Evolutionary conservation across 2,113 vertebrate species (phyloP).

Genomic region (Oxygymnocypris stewartii): DNA sequence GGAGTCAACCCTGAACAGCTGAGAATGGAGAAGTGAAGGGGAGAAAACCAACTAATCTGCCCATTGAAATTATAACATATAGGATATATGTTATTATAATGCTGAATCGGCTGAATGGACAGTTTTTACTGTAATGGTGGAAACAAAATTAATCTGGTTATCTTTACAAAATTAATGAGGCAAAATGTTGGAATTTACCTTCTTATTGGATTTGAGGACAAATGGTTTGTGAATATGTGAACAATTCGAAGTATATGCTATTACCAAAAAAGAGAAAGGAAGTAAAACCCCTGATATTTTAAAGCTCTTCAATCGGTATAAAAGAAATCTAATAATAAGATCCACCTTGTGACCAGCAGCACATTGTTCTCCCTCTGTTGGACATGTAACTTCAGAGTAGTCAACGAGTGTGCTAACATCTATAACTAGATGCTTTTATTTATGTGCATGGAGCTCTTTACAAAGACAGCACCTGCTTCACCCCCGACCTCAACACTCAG

Average conservation of each 20-base stretch:
- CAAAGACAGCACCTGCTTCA: constrained; percentile 47
- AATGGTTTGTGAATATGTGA: neutral
- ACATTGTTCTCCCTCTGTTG: constrained; percentile 14
- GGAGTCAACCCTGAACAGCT: constrained; percentile 29
- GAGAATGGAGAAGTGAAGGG: neutral
- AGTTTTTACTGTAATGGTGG: neutral
- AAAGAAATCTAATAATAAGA: neutral
- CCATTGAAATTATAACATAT: constrained; percentile 4
- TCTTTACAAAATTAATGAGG: neutral
- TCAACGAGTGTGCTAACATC: constrained; percentile 40
- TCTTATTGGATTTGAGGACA: neutral
- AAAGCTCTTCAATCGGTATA: neutral
- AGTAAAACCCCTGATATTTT: neutral
- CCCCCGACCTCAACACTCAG: constrained; percentile 24
- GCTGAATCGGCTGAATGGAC: neutral
- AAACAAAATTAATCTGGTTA: neutral
- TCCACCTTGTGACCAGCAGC: neutral
- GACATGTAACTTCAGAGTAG: neutral
- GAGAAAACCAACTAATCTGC: neutral
- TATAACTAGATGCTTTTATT: constrained; percentile 27
- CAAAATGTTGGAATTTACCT: neutral
- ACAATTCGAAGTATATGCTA: neutral
- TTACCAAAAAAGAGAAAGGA: neutral
- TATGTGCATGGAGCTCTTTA: constrained; percentile 30
- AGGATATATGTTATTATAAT: neutral